phyloP scores from a whole-genome alignment of 2,113 vertebrate genomes.

The Cavia aperea region DNA sequence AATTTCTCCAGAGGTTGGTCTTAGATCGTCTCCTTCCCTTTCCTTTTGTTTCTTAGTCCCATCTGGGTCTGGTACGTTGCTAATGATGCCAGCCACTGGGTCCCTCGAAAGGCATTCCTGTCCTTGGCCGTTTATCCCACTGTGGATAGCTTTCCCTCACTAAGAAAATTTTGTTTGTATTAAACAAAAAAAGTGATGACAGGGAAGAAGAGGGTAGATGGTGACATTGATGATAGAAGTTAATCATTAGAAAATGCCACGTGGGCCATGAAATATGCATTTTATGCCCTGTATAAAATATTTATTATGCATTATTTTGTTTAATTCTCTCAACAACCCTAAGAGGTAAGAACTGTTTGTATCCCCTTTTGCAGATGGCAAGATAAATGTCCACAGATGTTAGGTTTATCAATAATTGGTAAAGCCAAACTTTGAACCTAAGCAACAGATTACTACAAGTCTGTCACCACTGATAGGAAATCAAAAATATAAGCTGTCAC shows the following conservation, averaged over 20 bases:
- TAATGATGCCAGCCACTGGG: background rate
- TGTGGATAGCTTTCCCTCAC: background rate
- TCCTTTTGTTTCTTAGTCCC: background rate
- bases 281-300: background rate
- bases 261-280: background rate
- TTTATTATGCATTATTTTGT: background rate
- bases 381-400: background rate
- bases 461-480: background rate
- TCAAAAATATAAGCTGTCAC: background rate
- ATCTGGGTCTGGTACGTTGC: background rate
- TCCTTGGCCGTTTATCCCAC: background rate
- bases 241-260: background rate
- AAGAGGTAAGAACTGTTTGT: background rate
- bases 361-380: background rate
- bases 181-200: background rate
- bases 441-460: background rate
- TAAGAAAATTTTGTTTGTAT: background rate
- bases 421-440: background rate
- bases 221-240: background rate
- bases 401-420: background rate
- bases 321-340: slow-evolving; percentile 18
- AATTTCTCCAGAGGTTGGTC: background rate
- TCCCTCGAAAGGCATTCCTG: background rate
- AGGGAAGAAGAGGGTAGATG: background rate
- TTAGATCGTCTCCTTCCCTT: background rate